Base-by-base conservation (phyloP, 1,140 invertebrate species). In the Leptopilina boulardi region DNA sequence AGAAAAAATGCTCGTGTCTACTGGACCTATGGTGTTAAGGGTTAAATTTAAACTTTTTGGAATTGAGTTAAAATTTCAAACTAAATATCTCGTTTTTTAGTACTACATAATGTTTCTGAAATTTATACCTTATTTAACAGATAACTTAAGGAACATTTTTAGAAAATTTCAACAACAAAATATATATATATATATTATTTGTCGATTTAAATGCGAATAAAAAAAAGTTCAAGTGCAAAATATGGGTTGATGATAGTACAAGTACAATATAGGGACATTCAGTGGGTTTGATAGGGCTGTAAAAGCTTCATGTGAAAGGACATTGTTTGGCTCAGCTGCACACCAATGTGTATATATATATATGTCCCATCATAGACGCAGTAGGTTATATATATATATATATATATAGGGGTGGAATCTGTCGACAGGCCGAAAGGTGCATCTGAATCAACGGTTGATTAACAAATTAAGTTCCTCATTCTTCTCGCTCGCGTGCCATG, bases 261-360 rank as follows among this genome's bases (percentile, higher is more conserved):
- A 86, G 75, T 72, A 83, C 81, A 75, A 74, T 71, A 74, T 8
- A 47, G 41, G 75, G 59, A 66, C 21, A 66, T 66, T 30, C 73
- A 80, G 56, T 71, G 79, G 76, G 75, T 77, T 82, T 80, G 84
- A 87, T 89, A 79, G 87, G 87, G 87, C 85, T 85, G 84, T 90
- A 90, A 91, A 91, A 91, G 89, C 90, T 80, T 87, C 87, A 90
- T 89, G 89, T 91, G 89, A 90, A 91, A 89, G 80, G 84, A 90
- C 88, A 91, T 90, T 91, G 89, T 91, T 91, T 89, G 85, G 84
- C 83, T 90, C 89, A 91, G 90, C 89, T 91, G 89, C 86, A 78
- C 71, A 77, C 80, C 82, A 84, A 81, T 84, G 84, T 56, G 77
- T n/a, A n/a, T n/a, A n/a, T n/a, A n/a, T n/a, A n/a, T n/a, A n/a